Base-by-base conservation (phyloP, 1,140 invertebrate genomes). In the Gonatopus flavifemur region DNA sequence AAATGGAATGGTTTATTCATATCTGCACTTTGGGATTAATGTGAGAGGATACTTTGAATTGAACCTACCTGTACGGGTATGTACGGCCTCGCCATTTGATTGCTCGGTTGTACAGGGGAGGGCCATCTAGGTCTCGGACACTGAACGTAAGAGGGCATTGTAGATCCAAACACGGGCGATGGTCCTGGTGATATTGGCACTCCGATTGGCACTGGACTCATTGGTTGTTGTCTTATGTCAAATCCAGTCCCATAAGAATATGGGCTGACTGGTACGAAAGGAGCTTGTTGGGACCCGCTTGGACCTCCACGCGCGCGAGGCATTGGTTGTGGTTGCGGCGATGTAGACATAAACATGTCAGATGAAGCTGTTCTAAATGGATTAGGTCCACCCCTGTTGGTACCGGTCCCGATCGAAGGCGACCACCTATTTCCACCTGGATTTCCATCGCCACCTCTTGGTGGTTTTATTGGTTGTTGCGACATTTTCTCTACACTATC, bases 101-200 rank as follows among this genome's bases (percentile, higher is more conserved):
- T 70, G 24, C 65, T 66, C 1, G 77, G 76, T 9, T 77, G 72
- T 41, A 77, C 56, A 16, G 76, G 71, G 10, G 74, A 70, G 9
- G 82, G 82, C 85, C 85, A 87, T 40, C 83, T 74, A 6, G 86
- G 85, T 58, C 84, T 73, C 2, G 85, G 85, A 57, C 85, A 85
- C 16, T 81, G 80, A 21, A 80, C 78, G 48, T 67, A 80, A 19
- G 74, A 67, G 0, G 72, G 55, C 3, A 74, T 59, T 31, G 75
- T 66, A 22, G 62, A 64, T 10, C 74, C 70, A 41, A 75, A 70
- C 22, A 74, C 64, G 5, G 75, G 75, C 31, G 71, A 77, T 52
- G 75, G 69, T n/a, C 68, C 72, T 8, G 72, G 73, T 8, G 70
- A 78, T 35, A 76, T 70, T 4, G 72, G 73, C 62, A 74, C 66